Base-by-base conservation (phyloP, 1,140 invertebrate genomes). In the Temnothorax curvispinosus region DNA sequence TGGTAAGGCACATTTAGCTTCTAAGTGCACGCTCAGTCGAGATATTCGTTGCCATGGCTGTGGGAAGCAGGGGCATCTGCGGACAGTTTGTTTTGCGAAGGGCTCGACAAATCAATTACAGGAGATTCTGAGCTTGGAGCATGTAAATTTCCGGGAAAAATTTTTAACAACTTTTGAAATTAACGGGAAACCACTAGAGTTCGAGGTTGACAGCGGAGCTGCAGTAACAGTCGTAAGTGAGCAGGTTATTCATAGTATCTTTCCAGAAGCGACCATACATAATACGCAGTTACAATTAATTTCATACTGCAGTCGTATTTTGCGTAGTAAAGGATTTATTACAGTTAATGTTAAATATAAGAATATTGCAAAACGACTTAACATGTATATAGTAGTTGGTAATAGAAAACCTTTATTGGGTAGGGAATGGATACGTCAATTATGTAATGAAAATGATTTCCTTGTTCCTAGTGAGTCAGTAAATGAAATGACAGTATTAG, bases 341-440 rank as follows among this genome's bases (percentile, higher is more conserved):
- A 50, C 56, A 50, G 75, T 62, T 9, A 62, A 62, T 7, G 74
- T 64, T 7, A 32, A 64, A 32, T 64, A 32, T 27, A 47, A 58
- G 3, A 8, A 64, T 15, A n/a, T 11, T 41, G 11, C 35, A 2
- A 27, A 32, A 0, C n/a, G 64, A 27, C 8, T 80, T 6, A 67
- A 80, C 1, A 8, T 67, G 32, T 80, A 80, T 32, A 38, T 80
- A 47, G 32, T 38, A 1, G 21, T 1, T 8, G 9, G 18, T 3
- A 18, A 3, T 35, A 50, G 62, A 67, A 64, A 80, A 3, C 38
- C 62, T 0, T 21, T 80, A 13, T 13, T 80, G 0, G 76, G 76
- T 5, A 74, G 71, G 9, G 62, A 85, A 52, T 85, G 65, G 56
- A 56, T 72, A 7, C 3, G 18, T 11, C 67, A 85, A 50, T 62